These are phyloP conservation scores for Chymomyza costata DNA, from an alignment of 1,140 invertebrate genomes.

Conservation along the genomic window DNA sequence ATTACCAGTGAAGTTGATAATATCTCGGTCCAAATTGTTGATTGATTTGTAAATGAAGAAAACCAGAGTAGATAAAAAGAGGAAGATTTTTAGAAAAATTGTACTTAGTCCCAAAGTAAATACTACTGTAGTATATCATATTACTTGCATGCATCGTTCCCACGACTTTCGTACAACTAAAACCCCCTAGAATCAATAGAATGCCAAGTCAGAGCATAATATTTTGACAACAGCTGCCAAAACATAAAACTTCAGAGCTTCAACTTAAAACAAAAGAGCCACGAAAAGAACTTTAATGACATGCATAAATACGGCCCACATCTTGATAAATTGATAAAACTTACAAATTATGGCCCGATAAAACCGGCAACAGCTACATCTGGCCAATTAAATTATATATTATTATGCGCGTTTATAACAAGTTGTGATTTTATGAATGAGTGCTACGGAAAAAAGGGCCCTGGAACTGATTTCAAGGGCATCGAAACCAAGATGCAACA, in stretches of 20 bases:
- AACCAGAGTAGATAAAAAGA: no score
- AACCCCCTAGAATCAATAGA: neutral
- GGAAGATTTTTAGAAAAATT: no score
- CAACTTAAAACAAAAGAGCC: neutral
- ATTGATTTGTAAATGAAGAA: no score
- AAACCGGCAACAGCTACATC: slow-evolving; percentile 22
- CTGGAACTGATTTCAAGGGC: slow-evolving; percentile 9
- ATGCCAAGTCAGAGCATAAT: slow-evolving; percentile 11
- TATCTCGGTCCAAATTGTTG: no score
- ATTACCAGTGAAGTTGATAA: no score
- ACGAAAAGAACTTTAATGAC: slow-evolving; percentile 37
- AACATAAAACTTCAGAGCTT: slow-evolving; percentile 20
- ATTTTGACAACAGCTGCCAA: slow-evolving; percentile 38
- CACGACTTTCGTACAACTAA: neutral
- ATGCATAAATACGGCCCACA: slow-evolving; percentile 47
- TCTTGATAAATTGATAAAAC: slow-evolving; percentile 63
- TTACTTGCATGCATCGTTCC: no score
- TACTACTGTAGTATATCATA: no score
- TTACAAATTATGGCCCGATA: slow-evolving; percentile 62
- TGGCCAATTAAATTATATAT: slow-evolving; percentile 57
- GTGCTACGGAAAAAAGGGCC: slow-evolving; percentile 24
- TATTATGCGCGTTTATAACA: slow-evolving; percentile 34
- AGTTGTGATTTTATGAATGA: slow-evolving; percentile 52
- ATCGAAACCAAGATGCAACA: slow-evolving; percentile 4
- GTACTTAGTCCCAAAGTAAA: no score